phyloP scores from a whole-genome alignment of 2,113 vertebrate species.

The Cariama cristata region DNA sequence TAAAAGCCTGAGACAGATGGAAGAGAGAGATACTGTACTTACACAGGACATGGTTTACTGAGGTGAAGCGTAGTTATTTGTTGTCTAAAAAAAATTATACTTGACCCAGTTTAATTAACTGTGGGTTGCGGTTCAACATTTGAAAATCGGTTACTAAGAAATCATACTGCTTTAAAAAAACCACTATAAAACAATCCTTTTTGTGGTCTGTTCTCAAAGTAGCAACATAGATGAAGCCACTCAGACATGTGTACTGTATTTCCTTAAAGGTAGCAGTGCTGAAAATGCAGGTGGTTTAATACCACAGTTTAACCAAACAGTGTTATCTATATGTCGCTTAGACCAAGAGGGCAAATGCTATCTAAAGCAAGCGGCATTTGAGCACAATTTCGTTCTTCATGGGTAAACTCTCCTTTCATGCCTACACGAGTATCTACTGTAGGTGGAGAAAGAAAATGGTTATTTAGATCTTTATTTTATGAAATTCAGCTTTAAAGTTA shows the following conservation, averaged over 20 bases:
- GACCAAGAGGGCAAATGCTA: background rate
- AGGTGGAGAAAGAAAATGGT: background rate
- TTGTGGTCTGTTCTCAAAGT: conserved; percentile 49
- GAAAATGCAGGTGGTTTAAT: background rate
- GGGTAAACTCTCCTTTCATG: background rate
- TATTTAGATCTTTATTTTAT: background rate
- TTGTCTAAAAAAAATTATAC: conserved; percentile 40
- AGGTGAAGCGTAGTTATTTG: conserved; percentile 11
- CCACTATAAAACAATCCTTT: conserved; percentile 35
- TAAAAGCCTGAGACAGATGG: background rate
- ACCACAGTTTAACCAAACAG: background rate
- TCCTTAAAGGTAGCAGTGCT: background rate
- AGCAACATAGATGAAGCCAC: background rate
- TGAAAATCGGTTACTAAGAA: conserved; percentile 62
- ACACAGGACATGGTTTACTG: conserved; percentile 33
- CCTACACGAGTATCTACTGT: background rate
- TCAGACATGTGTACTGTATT: background rate
- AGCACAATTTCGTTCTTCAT: background rate
- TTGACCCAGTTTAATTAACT: conserved; percentile 76
- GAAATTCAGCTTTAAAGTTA: background rate
- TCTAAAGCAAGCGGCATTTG: background rate
- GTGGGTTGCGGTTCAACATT: conserved; percentile 66
- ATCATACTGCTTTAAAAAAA: conserved; percentile 25
- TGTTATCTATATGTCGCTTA: background rate
- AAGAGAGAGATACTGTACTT: background rate